phyloP scores from a whole-genome alignment of 92 coral and sea anemone genomes.

The Paramuricea clavata region DNA sequence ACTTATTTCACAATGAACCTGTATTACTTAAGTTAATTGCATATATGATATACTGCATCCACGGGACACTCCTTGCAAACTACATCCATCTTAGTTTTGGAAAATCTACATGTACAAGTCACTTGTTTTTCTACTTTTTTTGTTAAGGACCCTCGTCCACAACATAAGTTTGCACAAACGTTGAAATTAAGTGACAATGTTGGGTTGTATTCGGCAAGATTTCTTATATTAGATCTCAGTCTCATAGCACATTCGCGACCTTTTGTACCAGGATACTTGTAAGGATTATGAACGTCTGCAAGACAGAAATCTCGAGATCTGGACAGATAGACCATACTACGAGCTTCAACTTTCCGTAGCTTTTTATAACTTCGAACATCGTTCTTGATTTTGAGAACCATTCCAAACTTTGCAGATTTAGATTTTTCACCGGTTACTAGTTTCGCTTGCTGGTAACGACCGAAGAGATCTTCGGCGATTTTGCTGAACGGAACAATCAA shows the following conservation, averaged over 20 bases:
- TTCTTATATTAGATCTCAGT: neutral
- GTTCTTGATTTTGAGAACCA: neutral
- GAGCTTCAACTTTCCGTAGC: neutral
- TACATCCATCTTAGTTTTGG: neutral
- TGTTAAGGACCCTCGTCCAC: conserved; percentile 77
- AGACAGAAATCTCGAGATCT: conserved; percentile 15
- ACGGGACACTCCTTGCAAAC: neutral
- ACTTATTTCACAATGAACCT: too few relatives aligned
- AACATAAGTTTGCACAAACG: conserved; percentile 80
- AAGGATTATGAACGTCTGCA: neutral
- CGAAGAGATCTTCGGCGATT: neutral
- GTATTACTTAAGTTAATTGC: neutral
- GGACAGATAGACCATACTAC: neutral
- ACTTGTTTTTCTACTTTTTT: neutral
- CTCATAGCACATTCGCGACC: neutral
- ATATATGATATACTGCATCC: neutral
- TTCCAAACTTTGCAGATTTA: neutral
- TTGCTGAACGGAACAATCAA: neutral
- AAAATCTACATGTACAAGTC: neutral
- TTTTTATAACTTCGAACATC: neutral
- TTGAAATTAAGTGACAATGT: neutral
- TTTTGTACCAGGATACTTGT: neutral
- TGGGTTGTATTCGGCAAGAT: neutral
- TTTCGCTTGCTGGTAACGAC: neutral
- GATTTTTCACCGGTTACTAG: neutral